Base-by-base conservation (phyloP, 2,797 vertebrate species). In the Sebastiscus albofasciatus region DNA sequence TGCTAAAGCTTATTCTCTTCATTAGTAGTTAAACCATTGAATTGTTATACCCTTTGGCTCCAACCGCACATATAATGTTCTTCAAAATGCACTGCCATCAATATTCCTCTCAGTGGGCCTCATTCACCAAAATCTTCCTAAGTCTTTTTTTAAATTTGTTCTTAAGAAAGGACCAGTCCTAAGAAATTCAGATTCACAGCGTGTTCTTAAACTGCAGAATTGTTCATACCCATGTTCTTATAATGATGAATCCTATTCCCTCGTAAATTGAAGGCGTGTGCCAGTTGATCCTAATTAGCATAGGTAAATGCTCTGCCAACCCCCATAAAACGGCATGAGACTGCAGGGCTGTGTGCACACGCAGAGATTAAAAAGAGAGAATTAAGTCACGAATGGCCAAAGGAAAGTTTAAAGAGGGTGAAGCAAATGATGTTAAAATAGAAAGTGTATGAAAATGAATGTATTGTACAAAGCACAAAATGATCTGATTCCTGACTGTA, bases 21-120 rank as follows among this genome's bases (percentile, higher is more conserved):
- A 82, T 75, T 83, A 76, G 24, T n/a, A 31, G 34, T 73, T 18
- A 58, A 24, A 39, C 64, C 33, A 67, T 16, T 81, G n/a, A 67
- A 49, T 72, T 6, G 1, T 61, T 34, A 68, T 68, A 29, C 42
- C 72, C 78, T 42, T 49, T 67, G 72, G 36, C 75, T 81, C 34
- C 54, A 66, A 1, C 26, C 75, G 31, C 56, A 75, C 24, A 85
- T 76, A 68, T 22, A n/a, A 77, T 71, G 16, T 12, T 69, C 52
- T 67, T 73, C 16, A 46, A 67, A 79, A 73, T 56, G 29, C 49
- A 34, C 24, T 27, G 8, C 33, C 8, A 76, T 64, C 58, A 62
- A 5, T 75, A 67, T 75, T 83, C 27, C 22, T 66, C 65, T 76
- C 59, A 2, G 18, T 52, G 46, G 46, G 46, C 46, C 46, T n/a